Evolutionary conservation across 53 echinoderm and acorn worm species (phyloP).

Genomic region (Luidia sarsii): DNA sequence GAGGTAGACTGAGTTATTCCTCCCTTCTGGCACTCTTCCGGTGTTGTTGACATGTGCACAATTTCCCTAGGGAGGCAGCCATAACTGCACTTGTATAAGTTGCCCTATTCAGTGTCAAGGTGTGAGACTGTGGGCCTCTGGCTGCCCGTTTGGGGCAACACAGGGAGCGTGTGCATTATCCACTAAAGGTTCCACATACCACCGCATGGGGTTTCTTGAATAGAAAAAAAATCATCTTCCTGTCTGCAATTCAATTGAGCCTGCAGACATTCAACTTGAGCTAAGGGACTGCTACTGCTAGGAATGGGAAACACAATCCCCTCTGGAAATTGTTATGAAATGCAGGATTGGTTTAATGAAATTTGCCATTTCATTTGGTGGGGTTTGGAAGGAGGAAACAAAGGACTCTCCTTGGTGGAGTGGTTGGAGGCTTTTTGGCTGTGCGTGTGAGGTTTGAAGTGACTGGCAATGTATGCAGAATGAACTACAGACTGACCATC

Average conservation of each 20-base stretch:
- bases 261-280: not conserved
- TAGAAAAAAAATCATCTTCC: not conserved
- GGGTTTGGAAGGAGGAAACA: not conserved
- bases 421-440: not conserved
- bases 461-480: too few relatives aligned
- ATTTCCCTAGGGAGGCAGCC: slow-evolving; percentile 17
- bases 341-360: slow-evolving; percentile 47
- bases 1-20: not conserved
- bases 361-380: slow-evolving; percentile 24
- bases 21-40: too few relatives aligned
- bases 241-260: not conserved
- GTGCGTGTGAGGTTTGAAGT: too few relatives aligned
- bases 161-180: slow-evolving; percentile 44
- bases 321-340: slow-evolving; percentile 43
- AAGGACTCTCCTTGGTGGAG: too few relatives aligned
- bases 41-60: too few relatives aligned
- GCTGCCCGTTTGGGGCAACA: not conserved
- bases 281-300: too few relatives aligned
- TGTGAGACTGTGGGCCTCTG: slow-evolving; percentile 10
- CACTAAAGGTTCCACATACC: not conserved
- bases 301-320: too few relatives aligned
- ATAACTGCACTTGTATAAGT: not conserved
- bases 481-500: too few relatives aligned
- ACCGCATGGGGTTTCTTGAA: not conserved
- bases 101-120: slow-evolving; percentile 36